phyloP scores from a whole-genome alignment of 2,797 vertebrate genomes.

The Argentina silus region DNA sequence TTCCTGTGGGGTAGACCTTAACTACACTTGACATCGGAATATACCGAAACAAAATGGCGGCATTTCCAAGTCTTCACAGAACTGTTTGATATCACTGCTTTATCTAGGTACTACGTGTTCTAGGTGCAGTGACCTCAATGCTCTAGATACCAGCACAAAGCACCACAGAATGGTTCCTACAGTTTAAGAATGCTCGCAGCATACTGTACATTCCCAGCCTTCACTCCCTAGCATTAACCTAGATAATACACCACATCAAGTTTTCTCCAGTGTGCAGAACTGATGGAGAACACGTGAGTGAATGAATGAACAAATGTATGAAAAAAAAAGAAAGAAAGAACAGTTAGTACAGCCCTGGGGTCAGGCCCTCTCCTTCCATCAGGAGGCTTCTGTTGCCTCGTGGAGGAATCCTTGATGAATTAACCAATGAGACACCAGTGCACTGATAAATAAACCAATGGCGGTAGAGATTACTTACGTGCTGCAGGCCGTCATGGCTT shows the following conservation, averaged over 20 bases:
- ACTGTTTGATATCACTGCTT: background rate
- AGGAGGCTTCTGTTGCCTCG: background rate
- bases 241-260: background rate
- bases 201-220: slow-evolving; percentile 18
- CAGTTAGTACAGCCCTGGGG: background rate
- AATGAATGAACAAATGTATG: background rate
- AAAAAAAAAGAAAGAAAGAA: background rate
- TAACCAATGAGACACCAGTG: slow-evolving; percentile 33
- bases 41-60: background rate
- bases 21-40: background rate
- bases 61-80: slow-evolving; percentile 1
- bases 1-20: background rate
- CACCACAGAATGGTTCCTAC: background rate
- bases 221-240: background rate
- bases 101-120: slow-evolving; percentile 6
- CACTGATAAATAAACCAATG: slow-evolving; percentile 49
- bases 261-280: background rate
- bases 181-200: slow-evolving; percentile 5
- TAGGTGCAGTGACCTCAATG: slow-evolving; percentile 7
- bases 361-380: background rate
- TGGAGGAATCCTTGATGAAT: slow-evolving; percentile 18
- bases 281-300: background rate
- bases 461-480: slow-evolving; percentile 84
- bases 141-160: slow-evolving; percentile 6
- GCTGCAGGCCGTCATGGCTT: slow-evolving; percentile 96